Base-by-base conservation (phyloP, 2,113 vertebrate genomes). In the Hirundichthys speculiger region DNA sequence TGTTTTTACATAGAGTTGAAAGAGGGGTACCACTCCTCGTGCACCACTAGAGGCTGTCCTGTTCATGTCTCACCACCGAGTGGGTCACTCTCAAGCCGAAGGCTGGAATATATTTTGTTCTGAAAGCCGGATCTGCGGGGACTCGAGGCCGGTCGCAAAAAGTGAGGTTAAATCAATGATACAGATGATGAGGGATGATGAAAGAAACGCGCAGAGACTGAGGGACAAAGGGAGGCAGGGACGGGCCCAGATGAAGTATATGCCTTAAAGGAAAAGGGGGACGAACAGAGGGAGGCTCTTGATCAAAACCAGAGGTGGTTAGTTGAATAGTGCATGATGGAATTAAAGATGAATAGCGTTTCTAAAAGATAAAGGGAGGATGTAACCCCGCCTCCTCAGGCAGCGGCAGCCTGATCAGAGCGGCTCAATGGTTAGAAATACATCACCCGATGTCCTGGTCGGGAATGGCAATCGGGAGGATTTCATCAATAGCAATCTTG, bases 1-100 rank as follows among this genome's bases (percentile, higher is more conserved):
- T 27, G 22, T 38, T n/a, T n/a, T n/a, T n/a, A n/a, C n/a, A n/a
- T n/a, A n/a, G n/a, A n/a, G n/a, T n/a, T n/a, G n/a, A 34, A 55
- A 12, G 11, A n/a, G 13, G 48, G 14, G 18, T 48, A 15, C 41
- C 2, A 10, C 1, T 18, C 2, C 14, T 3, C 1, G 5, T 62
- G 38, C 13, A 9, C 87, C 90, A 89, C 86, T 82, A 90, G 88
- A 88, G 87, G 90, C 83, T 89, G 55, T 89, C 69, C 86, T 89
- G 76, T 53, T 74, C 67, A 84, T 59, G 55, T 63, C 30, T 67
- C 73, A 67, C 46, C 60, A 27, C 5, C 20, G 55, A 56, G n/a
- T 1, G 24, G 24, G 22, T 42, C 55, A 22, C 40, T 52, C 66
- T 53, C 20, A 11, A 67, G 13, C 45, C 30, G 25, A 45, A 27